A percentile compares a stretch with the other conserved stretches of the same genome.
These are phyloP conservation scores for Parasteatoda lunata DNA, from an alignment of 2,888 invertebrate genomes.

Conservation along the genomic window DNA sequence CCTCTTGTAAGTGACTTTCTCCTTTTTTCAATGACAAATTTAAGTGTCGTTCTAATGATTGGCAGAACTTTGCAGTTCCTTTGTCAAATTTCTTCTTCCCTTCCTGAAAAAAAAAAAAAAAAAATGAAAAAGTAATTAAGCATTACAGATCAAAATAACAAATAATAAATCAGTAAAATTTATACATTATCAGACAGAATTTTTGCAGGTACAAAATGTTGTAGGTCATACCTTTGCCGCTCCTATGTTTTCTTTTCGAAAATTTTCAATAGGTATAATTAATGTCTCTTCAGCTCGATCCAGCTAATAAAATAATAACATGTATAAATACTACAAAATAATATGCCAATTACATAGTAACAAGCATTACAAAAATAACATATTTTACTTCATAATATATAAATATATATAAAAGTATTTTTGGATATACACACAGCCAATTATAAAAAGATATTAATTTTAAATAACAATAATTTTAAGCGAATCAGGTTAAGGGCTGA, in stretches of 20 bases:
- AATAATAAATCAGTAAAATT: background rate
- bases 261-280: slow-evolving; percentile 92
- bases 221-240: slow-evolving; percentile 85
- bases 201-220: background rate
- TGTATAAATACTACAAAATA: background rate
- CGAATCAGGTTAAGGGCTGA: too few species aligned
- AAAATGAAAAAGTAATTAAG: background rate
- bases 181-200: background rate
- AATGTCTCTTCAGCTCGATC: slow-evolving; percentile 94
- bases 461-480: too few species aligned
- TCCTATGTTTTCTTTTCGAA: slow-evolving; percentile 95
- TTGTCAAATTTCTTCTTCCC: slow-evolving; percentile 98
- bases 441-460: too few species aligned
- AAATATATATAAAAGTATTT: too few species aligned
- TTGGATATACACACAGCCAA: too few species aligned
- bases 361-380: background rate
- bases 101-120: slow-evolving; percentile 80
- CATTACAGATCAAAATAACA: background rate
- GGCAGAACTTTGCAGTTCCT: slow-evolving; percentile 97
- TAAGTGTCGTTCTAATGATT: slow-evolving; percentile 94
- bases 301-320: slow-evolving; percentile 80
- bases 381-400: too few species aligned
- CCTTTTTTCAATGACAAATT: slow-evolving; percentile 94
- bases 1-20: slow-evolving; percentile 92
- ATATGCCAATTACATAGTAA: background rate